Percentiles rank a stretch among this genome's conserved stretches.
Evolutionary conservation across 1,140 invertebrate genomes (phyloP).

Genomic region (Cydia fagiglandana): DNA sequence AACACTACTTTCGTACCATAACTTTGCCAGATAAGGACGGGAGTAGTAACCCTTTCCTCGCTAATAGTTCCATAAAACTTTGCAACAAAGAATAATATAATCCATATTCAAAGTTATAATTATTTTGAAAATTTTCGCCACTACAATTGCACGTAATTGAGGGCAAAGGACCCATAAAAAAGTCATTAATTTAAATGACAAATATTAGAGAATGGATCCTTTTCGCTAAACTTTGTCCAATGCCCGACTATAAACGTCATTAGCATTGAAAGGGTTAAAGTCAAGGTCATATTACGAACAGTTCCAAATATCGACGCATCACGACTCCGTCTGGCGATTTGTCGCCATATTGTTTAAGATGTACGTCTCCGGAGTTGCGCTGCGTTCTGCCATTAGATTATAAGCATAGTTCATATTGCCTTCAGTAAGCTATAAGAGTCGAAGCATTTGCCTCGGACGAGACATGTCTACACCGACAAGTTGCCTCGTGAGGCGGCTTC

Average conservation of each 20-base stretch:
- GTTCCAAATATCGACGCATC: neutral
- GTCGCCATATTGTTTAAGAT: slow-evolving; percentile 7
- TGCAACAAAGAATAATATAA: neutral
- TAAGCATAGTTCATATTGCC: slow-evolving; percentile 30
- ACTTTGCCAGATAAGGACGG: neutral
- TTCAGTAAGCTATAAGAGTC: neutral
- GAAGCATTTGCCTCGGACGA: neutral
- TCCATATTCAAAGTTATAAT: neutral
- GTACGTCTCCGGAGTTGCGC: neutral
- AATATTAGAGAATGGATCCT: too few species aligned
- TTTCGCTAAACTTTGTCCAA: too few species aligned
- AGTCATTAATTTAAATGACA: too few species aligned
- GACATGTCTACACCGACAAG: too few species aligned
- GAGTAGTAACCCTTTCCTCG: neutral
- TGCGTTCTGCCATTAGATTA: slow-evolving; percentile 20
- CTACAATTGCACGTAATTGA: too few species aligned
- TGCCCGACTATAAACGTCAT: neutral
- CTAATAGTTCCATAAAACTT: neutral
- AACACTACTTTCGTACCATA: neutral
- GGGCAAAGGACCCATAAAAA: too few species aligned
- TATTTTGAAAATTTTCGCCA: too few species aligned
- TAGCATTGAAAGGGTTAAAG: neutral
- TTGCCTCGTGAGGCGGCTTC: too few species aligned
- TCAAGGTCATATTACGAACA: slow-evolving; percentile 15
- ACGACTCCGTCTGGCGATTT: neutral